A percentile compares a stretch with the other conserved stretches of the same genome.
These are phyloP conservation scores for Taxidea taxus DNA, from an alignment of 2,113 vertebrate genomes.

Conservation along the genomic window DNA sequence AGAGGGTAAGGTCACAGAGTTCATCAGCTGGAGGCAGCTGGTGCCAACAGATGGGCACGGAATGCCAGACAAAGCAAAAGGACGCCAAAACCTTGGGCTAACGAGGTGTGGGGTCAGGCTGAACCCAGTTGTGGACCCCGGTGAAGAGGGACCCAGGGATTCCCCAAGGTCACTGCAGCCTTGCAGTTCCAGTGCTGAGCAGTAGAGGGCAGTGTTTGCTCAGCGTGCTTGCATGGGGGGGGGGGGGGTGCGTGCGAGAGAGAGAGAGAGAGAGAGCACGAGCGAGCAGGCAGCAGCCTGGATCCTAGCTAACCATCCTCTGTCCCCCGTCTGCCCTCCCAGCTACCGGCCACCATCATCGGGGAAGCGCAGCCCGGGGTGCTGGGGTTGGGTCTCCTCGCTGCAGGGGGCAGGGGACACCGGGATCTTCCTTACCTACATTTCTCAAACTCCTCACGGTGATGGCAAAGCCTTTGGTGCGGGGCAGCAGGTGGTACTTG, in stretches of 20 bases:
- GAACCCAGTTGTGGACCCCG: neutral
- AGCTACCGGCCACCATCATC: neutral
- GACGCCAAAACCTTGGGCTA: neutral
- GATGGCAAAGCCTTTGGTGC: constrained; percentile 95
- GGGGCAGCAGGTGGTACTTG: constrained; percentile 95
- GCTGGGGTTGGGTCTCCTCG: neutral
- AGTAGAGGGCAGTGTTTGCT: constrained; percentile 3
- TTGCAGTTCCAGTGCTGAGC: neutral
- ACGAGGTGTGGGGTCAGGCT: neutral
- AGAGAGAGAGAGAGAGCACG: fast-evolving
- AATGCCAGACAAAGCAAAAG: neutral
- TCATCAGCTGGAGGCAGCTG: neutral
- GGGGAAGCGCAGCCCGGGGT: fast-evolving
- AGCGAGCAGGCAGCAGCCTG: neutral
- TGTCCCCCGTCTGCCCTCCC: neutral
- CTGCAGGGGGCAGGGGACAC: neutral
- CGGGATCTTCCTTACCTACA: constrained; percentile 86
- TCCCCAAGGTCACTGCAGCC: fast-evolving
- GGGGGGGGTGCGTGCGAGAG: fast-evolving
- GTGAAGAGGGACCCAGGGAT: neutral
- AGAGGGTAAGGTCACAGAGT: neutral
- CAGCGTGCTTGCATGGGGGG: neutral
- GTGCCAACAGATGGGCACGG: neutral
- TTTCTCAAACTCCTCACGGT: constrained; percentile 95
- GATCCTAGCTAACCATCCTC: neutral